These are phyloP conservation scores for Chauna torquata DNA, from an alignment of 2,113 vertebrate genomes.

Conservation along the genomic window DNA sequence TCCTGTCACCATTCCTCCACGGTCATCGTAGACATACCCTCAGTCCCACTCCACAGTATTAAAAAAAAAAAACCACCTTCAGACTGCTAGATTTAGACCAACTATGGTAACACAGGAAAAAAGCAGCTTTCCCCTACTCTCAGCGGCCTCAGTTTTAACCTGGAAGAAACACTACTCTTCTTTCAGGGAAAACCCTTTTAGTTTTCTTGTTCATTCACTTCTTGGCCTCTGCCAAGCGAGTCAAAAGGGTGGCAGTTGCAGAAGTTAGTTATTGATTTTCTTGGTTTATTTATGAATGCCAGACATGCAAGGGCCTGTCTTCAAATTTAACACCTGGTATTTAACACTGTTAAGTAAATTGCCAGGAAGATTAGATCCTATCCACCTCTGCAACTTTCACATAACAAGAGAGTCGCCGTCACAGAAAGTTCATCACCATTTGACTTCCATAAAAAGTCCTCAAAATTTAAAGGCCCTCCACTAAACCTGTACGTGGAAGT, in stretches of 20 bases:
- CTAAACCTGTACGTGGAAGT: background rate
- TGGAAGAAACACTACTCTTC: background rate
- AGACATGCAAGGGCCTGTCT: slow-evolving; percentile 14
- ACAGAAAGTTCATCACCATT: background rate
- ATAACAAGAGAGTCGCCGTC: background rate
- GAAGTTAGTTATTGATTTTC: slow-evolving; percentile 59
- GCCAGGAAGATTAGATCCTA: background rate
- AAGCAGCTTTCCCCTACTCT: background rate
- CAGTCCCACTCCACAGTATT: background rate
- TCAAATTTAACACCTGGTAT: slow-evolving; percentile 47
- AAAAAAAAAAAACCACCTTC: background rate
- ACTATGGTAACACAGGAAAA: background rate
- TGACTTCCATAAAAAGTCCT: background rate
- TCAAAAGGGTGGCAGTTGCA: slow-evolving; percentile 23
- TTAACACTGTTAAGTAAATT: slow-evolving; percentile 52
- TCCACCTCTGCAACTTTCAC: slow-evolving; percentile 2
- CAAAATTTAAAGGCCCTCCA: background rate
- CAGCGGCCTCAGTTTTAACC: background rate
- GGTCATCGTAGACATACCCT: background rate
- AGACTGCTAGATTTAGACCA: background rate
- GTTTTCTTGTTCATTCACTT: slow-evolving; percentile 51
- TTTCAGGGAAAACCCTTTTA: slow-evolving; percentile 27
- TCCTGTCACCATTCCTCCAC: background rate
- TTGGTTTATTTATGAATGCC: slow-evolving; percentile 58
- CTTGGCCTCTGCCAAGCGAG: slow-evolving; percentile 42